Conservation (phyloP, 1,140 invertebrate genomes). For the Tetragnatha versicolor region DNA sequence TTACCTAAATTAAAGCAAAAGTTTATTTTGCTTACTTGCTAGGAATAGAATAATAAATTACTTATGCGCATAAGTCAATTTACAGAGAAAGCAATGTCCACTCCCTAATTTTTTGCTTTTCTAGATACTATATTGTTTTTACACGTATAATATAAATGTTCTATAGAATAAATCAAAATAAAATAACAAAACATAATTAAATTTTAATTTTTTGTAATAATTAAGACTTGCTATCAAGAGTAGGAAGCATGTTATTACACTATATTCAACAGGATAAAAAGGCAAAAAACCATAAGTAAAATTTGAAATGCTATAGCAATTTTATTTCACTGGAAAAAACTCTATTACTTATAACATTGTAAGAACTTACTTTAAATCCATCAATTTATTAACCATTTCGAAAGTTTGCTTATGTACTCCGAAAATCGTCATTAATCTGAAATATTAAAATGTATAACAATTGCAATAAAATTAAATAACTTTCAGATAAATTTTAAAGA, state of each 20-base stretch:
- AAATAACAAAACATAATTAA: not conserved
- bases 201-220: not conserved
- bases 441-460: not conserved
- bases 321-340: not conserved
- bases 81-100: too few relatives aligned
- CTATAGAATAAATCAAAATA: not conserved
- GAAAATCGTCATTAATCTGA: conserved; percentile 30
- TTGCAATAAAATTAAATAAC: not conserved
- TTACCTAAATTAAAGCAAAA: too few relatives aligned
- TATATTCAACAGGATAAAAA: not conserved
- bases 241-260: not conserved
- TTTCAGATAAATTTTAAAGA: not conserved
- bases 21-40: too few relatives aligned
- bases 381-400: conserved; percentile 16
- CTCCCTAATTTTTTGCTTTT: too few relatives aligned
- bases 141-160: too few relatives aligned
- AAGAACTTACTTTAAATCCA: conserved; percentile 32
- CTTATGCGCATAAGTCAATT: too few relatives aligned
- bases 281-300: not conserved
- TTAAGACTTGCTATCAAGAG: not conserved
- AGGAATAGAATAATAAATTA: too few relatives aligned
- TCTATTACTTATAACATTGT: not conserved
- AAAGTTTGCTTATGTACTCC: not conserved
- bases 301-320: not conserved
- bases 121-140: too few relatives aligned